Evolutionary conservation across 2,797 vertebrate species (phyloP).

Genomic region (Cichlasoma orientale): DNA sequence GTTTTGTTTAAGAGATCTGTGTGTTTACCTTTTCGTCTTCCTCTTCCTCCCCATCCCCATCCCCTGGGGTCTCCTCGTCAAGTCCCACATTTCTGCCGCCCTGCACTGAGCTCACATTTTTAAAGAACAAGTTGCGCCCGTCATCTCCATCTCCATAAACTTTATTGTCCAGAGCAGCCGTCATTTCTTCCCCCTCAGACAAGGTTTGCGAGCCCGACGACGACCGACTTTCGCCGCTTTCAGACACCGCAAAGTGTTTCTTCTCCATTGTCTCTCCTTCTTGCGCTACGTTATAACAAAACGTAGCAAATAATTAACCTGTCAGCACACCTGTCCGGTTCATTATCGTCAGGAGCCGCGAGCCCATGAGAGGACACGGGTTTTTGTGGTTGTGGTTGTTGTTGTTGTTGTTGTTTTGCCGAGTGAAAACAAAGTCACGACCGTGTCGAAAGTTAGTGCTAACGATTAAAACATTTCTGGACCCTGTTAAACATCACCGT

Average conservation of each 20-base stretch:
- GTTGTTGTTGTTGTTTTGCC: neutral
- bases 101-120: slow-evolving; percentile 8
- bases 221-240: slow-evolving; percentile 30
- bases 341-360: slow-evolving; percentile 6
- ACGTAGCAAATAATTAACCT: slow-evolving; percentile 24
- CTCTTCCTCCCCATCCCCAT: slow-evolving; percentile 54
- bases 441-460: neutral
- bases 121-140: slow-evolving; percentile 18
- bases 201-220: slow-evolving; percentile 62
- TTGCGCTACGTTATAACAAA: neutral
- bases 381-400: neutral
- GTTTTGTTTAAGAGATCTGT: neutral
- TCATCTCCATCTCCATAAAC: slow-evolving; percentile 18
- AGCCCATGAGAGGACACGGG: neutral
- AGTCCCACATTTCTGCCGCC: slow-evolving; percentile 2
- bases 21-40: slow-evolving; percentile 79
- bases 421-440: slow-evolving; percentile 24
- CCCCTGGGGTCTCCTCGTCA: slow-evolving; percentile 28
- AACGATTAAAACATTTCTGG: neutral
- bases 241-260: slow-evolving; percentile 1
- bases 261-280: slow-evolving; percentile 44
- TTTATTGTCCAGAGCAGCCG: neutral
- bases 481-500: neutral
- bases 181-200: slow-evolving; percentile 66
- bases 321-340: slow-evolving; percentile 54